Evolutionary conservation across 2,113 vertebrate species (phyloP), one percentile per base, ranked within the genome.

Genomic region (Microcebus tavaratra): DNA sequence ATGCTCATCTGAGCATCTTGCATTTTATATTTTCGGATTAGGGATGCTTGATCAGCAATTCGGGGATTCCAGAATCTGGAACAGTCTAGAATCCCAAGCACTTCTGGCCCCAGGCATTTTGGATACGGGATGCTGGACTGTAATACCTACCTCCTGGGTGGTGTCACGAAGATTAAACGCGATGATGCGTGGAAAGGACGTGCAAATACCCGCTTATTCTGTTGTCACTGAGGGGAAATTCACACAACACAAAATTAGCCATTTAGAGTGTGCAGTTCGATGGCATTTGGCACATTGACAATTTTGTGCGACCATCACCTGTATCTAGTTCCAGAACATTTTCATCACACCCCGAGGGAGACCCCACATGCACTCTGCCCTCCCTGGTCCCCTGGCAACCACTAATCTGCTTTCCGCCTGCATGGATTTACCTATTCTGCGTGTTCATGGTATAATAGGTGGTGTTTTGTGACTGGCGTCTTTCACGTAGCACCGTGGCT

Each of bases 391-490:
- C 6, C 53, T n/a, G 63, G 59, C 5, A 4, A 4, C 72, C 50
- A 2, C 34, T 34, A 20, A 5, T 18, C n/a, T 34, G 3, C 70
- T 39, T 53, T 31, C 65, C 27, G 4, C 23, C 11, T 42, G 3
- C 23, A 3, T 2, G 3, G n/a, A 15, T 55, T 53, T 36, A 18
- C 9, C 65, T 48, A 29, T 34, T 75, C 2, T 2, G 45, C 29
- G 8, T 17, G 18, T 50, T 31, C 29, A 0, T 78, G 8, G 1
- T 21, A 13, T 2, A 1, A 13, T 3, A 6, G 5, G 5, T 2
- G 5, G 1, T 3, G 9, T 34, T 23, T 25, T 31, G 20, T 2
- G 29, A 2, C 21, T 15, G 9, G 53, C 10, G 15, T 6, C 45
- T 85, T 39, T 7, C 14, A 2, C 14, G 45, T 0, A 7, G n/a